These are phyloP conservation scores for Cariama cristata DNA, from an alignment of 2,113 vertebrate genomes.

Conservation along the genomic window DNA sequence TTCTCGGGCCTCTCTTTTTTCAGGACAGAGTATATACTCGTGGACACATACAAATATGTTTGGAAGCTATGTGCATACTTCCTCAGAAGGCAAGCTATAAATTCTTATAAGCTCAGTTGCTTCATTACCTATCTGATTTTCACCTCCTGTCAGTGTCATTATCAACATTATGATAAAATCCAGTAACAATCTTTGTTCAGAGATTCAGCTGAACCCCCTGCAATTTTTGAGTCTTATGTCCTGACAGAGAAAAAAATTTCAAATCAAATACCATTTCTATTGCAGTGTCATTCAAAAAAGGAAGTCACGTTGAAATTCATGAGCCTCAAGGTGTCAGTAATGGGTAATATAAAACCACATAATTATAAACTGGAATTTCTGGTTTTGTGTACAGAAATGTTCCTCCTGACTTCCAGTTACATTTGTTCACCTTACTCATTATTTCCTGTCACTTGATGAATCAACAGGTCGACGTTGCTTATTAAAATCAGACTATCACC, in stretches of 20 bases:
- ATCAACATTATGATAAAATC: not conserved
- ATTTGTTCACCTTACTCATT: not conserved
- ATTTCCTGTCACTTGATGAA: not conserved
- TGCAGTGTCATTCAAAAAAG: not conserved
- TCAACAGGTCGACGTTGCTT: not conserved
- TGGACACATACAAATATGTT: not conserved
- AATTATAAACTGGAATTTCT: not conserved
- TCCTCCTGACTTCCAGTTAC: not conserved
- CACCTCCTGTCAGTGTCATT: not conserved
- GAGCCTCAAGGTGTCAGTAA: not conserved
- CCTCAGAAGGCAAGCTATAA: not conserved
- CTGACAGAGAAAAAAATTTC: not conserved
- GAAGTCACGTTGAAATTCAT: not conserved
- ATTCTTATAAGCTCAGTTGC: not conserved
- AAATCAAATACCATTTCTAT: not conserved
- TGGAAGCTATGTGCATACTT: not conserved
- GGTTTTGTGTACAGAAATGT: not conserved
- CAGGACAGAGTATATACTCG: not conserved
- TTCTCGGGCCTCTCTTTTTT: not conserved
- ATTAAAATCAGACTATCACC: not conserved
- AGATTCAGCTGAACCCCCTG: not conserved
- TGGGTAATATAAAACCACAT: not conserved
- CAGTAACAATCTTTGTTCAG: not conserved
- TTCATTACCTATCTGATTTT: not conserved
- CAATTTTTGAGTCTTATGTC: not conserved